phyloP scores from a whole-genome alignment of 35 echinoderm and acorn worm species.

The Ophiothrix spiculata region DNA sequence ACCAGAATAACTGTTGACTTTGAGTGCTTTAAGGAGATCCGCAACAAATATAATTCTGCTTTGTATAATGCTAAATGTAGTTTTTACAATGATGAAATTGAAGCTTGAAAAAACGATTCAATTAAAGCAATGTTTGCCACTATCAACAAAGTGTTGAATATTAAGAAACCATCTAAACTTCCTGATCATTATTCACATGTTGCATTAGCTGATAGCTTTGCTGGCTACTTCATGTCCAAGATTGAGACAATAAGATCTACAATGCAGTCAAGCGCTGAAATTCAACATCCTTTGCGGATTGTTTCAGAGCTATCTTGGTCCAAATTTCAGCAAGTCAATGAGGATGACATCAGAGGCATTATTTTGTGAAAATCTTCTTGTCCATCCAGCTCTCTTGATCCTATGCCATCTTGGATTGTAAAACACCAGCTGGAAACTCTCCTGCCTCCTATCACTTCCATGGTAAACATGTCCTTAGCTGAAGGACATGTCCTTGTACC shows the following conservation, averaged over 20 bases:
- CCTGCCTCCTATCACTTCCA: background rate
- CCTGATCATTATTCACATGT: conserved; percentile 25
- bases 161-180: conserved; percentile 36
- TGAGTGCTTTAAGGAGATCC: conserved; percentile 9
- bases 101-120: conserved; percentile 35
- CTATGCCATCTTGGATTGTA: conserved; percentile 13
- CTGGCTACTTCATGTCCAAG: conserved; percentile 18
- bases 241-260: conserved; percentile 16
- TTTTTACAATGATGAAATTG: conserved; percentile 34
- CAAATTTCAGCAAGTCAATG: background rate
- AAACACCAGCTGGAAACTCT: background rate
- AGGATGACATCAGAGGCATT: conserved; percentile 17
- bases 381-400: background rate
- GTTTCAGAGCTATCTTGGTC: background rate
- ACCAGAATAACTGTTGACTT: background rate
- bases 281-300: no score
- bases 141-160: conserved; percentile 25
- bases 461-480: conserved; percentile 15
- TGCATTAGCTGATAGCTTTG: conserved; percentile 35
- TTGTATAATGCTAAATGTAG: conserved; percentile 35
- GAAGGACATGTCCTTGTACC: background rate
- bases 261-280: background rate
- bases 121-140: conserved; percentile 11
- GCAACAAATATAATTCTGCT: conserved; percentile 13
- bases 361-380: background rate